Percentiles rank a stretch among this genome's conserved stretches.
phyloP scores from a whole-genome alignment of 1,140 invertebrate species.

The Lordiphosa collinella region DNA sequence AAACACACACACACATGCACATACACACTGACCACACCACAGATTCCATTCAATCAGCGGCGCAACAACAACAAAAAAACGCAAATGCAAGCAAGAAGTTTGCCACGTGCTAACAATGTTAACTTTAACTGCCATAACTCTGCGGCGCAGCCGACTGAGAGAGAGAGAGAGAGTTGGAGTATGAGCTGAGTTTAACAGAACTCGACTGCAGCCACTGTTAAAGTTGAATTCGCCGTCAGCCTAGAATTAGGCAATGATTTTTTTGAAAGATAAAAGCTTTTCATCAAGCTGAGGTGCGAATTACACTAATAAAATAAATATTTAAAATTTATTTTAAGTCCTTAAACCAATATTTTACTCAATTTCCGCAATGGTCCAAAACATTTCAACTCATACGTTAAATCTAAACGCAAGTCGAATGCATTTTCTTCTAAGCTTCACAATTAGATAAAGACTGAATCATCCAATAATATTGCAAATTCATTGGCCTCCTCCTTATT shows the following conservation, averaged over 20 bases:
- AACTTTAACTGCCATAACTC: slow-evolving; percentile 59
- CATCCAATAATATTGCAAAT: no score
- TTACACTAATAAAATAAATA: not conserved
- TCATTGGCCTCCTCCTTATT: no score
- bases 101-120: slow-evolving; percentile 47
- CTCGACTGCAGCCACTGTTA: not conserved
- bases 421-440: no score
- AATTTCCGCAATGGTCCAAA: no score
- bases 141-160: slow-evolving; percentile 9
- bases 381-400: no score
- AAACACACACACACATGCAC: not conserved
- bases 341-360: no score
- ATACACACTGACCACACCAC: not conserved
- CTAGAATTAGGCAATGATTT: not conserved
- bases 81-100: slow-evolving; percentile 23
- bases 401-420: no score
- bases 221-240: not conserved
- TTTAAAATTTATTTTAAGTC: not conserved
- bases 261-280: not conserved
- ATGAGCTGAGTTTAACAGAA: slow-evolving; percentile 6
- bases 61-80: slow-evolving; percentile 17
- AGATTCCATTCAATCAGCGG: slow-evolving; percentile 29
- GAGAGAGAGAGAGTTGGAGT: not conserved
- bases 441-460: no score
- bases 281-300: not conserved